These are phyloP conservation scores for Diuraphis noxia DNA, from an alignment of 1,140 invertebrate species.

Conservation along the genomic window DNA sequence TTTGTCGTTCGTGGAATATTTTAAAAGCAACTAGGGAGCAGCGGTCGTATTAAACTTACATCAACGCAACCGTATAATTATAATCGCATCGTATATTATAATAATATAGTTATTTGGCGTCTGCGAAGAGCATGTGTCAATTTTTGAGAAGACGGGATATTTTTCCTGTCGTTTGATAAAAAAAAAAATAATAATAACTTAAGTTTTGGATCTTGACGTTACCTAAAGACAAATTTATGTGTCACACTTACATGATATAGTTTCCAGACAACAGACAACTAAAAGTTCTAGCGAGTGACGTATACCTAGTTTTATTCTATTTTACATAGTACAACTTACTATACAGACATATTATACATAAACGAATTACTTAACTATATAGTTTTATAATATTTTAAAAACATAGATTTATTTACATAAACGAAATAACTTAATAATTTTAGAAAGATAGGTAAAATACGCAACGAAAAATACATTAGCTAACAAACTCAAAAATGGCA, in stretches of 20 bases:
- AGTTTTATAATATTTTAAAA: not conserved
- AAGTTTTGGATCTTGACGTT: not conserved
- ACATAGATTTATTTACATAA: not conserved
- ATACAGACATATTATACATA: not conserved
- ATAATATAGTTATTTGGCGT: not conserved
- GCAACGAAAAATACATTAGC: not conserved
- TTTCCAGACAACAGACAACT: not conserved
- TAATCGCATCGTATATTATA: not conserved
- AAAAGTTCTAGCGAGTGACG: not conserved
- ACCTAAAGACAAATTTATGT: not conserved
- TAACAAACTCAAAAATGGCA: not conserved
- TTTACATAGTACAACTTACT: not conserved
- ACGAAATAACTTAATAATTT: not conserved
- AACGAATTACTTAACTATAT: not conserved
- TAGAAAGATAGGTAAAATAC: not conserved
- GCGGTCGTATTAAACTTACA: constrained; percentile 29
- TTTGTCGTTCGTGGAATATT: constrained; percentile 20
- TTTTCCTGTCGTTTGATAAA: not conserved
- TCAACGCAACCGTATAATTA: constrained; percentile 26
- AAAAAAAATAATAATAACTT: not conserved
- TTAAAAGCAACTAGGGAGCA: constrained; percentile 15
- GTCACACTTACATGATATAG: not conserved
- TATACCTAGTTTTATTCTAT: not conserved
- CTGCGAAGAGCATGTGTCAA: not conserved
- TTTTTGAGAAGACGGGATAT: not conserved